phyloP scores from a whole-genome alignment of 2,113 vertebrate species.

The Phainopepla nitens region DNA sequence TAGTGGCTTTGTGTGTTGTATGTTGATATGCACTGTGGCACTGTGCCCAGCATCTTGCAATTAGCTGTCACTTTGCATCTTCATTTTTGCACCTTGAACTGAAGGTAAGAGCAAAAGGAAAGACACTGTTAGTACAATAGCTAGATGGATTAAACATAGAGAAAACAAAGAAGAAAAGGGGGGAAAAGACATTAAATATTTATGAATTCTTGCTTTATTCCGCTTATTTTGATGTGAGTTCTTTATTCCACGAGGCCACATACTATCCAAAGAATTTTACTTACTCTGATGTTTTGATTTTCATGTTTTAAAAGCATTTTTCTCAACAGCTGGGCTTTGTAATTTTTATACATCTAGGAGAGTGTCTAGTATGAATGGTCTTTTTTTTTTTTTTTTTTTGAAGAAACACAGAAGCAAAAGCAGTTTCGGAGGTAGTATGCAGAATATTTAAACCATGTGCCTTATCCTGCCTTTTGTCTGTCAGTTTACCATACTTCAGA shows the following conservation, averaged over 20 bases:
- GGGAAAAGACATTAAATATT: not conserved
- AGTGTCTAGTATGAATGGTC: not conserved
- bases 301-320: not conserved
- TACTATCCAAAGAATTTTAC: not conserved
- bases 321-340: not conserved
- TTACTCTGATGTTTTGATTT: not conserved
- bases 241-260: not conserved
- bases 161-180: not conserved
- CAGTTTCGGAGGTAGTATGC: not conserved
- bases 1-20: not conserved
- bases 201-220: not conserved
- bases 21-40: not conserved
- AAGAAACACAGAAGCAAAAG: not conserved
- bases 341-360: not conserved
- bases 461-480: not conserved
- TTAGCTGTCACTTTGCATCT: not conserved
- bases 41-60: not conserved
- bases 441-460: not conserved
- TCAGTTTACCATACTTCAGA: not conserved
- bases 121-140: not conserved
- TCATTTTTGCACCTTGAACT: not conserved
- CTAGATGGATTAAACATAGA: not conserved
- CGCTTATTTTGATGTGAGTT: not conserved
- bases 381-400: not conserved
- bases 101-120: not conserved